Evolutionary conservation across 2,797 vertebrate species (phyloP), one percentile per base, ranked within the genome.

Genomic region (Rachycentron canadum): DNA sequence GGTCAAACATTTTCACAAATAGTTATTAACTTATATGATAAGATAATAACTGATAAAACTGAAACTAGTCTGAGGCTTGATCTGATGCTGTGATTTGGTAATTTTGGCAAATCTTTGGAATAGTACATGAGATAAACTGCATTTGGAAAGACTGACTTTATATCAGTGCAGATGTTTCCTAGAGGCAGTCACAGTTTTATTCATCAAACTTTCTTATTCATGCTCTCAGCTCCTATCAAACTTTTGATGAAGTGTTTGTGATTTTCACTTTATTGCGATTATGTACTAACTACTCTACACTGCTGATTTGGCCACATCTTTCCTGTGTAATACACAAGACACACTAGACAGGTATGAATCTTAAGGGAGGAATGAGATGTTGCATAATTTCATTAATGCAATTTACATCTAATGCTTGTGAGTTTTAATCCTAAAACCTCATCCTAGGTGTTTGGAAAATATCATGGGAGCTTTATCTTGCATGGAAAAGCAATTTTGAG

Each of bases 401-500:
- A 56, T 82, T 61, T 62, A 76, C 63, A 69, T 58, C 67, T 68
- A 26, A n/a, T 38, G 28, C 57, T 57, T 30, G 25, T 65, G 43
- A 21, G 43, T 88, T 77, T 40, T 73, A 87, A 87, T 77, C 50
- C 50, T 76, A 38, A 67, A 73, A 65, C 49, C 82, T 69, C 59
- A 68, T 62, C 53, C n/a, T 52, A 75, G 81, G 83, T 86, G 76
- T 74, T 76, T 78, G 67, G 50, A 76, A 53, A 78, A 87, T 79
- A 82, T 75, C 78, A 76, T 61, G 14, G 53, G 70, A 87, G 85
- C 81, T 78, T 84, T 69, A 78, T 88, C 62, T 28, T 76, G 69
- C 78, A 70, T 83, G 62, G 79, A 88, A 89, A 91, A 78, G 73
- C 84, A 69, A 82, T 82, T 92, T 87, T 89, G 82, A 89, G 86